Evolutionary conservation across 2,797 vertebrate genomes (phyloP).

Genomic region (Myotis findleyi): DNA sequence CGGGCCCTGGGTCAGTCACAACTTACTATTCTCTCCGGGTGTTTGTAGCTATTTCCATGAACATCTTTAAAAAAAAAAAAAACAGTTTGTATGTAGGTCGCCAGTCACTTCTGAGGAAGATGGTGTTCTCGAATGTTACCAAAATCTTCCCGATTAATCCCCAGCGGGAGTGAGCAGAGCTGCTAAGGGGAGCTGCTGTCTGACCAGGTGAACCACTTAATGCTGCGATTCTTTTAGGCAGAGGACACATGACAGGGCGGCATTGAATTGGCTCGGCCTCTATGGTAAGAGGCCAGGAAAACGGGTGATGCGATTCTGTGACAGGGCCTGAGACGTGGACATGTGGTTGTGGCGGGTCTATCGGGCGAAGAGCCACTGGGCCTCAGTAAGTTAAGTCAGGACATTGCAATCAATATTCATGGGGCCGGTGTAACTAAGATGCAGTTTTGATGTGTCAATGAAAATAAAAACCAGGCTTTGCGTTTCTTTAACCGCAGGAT

Average conservation of each 20-base stretch:
- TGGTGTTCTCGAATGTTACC: background rate
- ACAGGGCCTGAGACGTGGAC: background rate
- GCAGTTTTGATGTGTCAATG: background rate
- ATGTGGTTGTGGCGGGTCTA: background rate
- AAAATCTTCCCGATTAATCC: background rate
- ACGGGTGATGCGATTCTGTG: background rate
- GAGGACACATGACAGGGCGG: background rate
- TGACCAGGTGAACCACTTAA: background rate
- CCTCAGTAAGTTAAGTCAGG: background rate
- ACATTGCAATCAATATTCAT: rapidly evolving
- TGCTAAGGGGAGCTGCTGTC: background rate
- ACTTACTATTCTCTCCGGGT: background rate
- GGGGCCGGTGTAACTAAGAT: background rate
- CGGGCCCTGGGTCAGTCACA: background rate
- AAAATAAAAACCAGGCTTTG: background rate
- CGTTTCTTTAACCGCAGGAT: background rate
- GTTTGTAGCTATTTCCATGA: background rate
- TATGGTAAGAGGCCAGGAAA: background rate
- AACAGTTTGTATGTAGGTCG: background rate
- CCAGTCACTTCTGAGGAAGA: background rate
- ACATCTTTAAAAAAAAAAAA: background rate
- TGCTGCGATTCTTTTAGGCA: background rate
- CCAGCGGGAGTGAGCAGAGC: background rate
- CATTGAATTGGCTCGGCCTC: background rate
- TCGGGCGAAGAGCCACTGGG: background rate